Evolutionary conservation across 1,140 invertebrate species (phyloP), one percentile per base, ranked within the genome.

Genomic region (Eriosoma lanigerum): DNA sequence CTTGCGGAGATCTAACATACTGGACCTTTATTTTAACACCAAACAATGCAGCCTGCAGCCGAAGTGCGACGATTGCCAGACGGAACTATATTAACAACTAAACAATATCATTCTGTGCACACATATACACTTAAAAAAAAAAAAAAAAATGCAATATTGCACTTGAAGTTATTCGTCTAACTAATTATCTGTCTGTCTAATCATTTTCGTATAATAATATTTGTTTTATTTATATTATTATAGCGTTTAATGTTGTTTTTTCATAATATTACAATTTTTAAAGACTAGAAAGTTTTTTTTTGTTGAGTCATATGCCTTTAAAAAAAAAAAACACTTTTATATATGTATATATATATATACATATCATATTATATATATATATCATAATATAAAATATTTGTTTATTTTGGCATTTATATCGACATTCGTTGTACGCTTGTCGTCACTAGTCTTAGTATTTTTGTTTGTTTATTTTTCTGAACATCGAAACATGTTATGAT

Each of bases 1-100:
- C 75, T 78, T 78, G 75, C 75, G 75, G 75, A 78, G 54, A 78
- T 78, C 75, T 78, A 78, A 78, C 75, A 78, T 62, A 78, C 54
- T 78, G 75, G 75, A 78, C 75, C 75, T 78, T 78, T 78, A 78
- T 78, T 78, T 78, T 78, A 78, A 78, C 75, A 78, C 75, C 75
- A 78, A 56, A 78, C 29, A 78, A 78, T 48, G 75, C 75, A 78
- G 75, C 56, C 75, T 78, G 75, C 75, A 19, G 75, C 75, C 75
- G 56, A 78, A 78, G 75, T 78, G 75, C 75, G 75, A 78, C 75
- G 75, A 78, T 60, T 60, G 75, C 75, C 56, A 58, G 75, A 78
- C 38, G 75, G 56, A 78, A 78, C 75, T 78, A 78, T 78, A 48
- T 78, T 78, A 78, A 78, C 75, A 78, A 78, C 54, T 78, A 78